phyloP scores from a whole-genome alignment of 1,140 invertebrate genomes.

The Zaprionus ornatus region DNA sequence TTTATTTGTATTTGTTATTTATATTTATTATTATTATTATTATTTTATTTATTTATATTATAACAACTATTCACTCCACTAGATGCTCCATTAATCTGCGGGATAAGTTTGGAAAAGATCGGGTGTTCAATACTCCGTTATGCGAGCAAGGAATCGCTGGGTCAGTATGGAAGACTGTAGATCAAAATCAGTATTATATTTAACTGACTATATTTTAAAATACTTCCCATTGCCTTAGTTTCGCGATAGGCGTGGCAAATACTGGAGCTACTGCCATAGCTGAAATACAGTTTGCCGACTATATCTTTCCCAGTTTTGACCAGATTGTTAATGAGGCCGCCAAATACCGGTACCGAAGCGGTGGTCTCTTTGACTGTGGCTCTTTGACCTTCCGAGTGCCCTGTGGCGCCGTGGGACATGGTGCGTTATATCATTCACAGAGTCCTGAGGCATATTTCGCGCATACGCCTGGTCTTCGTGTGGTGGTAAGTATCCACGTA shows the following conservation, averaged over 20 bases:
- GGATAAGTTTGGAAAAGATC: conserved; percentile 94
- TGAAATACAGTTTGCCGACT: conserved; percentile 99
- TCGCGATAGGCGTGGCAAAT: conserved; percentile 97
- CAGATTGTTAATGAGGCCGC: conserved; percentile 97
- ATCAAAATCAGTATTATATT: background rate
- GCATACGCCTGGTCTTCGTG: conserved; percentile 95
- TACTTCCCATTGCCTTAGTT: conserved; percentile 81
- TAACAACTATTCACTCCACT: background rate
- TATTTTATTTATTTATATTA: background rate
- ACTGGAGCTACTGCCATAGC: conserved; percentile 96
- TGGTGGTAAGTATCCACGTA: conserved; percentile 90
- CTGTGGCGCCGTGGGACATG: conserved; percentile 94
- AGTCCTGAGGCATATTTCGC: conserved; percentile 99
- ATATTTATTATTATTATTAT: too few relatives aligned
- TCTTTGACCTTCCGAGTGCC: conserved; percentile 96
- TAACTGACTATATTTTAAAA: background rate
- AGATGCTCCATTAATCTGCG: conserved; percentile 94
- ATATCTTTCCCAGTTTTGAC: conserved; percentile 99
- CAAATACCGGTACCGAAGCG: conserved; percentile 97
- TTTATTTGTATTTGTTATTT: too few relatives aligned
- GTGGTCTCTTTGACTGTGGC: conserved; percentile 95
- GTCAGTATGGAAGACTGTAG: conserved; percentile 14
- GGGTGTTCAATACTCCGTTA: conserved; percentile 99
- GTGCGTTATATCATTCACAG: conserved; percentile 98
- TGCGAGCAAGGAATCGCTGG: conserved; percentile 99